phyloP scores from a whole-genome alignment of 1,140 invertebrate species.

The Trachymyrmex cornetzi region DNA sequence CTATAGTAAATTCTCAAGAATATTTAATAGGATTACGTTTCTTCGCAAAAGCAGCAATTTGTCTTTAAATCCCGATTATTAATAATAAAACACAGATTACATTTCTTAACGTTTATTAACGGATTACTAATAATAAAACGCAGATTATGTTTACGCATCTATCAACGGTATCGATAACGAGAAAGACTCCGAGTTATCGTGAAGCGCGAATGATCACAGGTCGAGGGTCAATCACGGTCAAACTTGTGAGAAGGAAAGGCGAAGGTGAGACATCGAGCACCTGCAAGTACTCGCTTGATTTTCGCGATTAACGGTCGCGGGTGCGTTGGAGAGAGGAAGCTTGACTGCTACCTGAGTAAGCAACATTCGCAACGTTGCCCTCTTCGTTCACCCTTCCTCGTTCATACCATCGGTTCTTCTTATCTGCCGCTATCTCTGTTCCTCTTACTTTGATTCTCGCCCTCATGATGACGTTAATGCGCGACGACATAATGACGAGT shows the following conservation, averaged over 20 bases:
- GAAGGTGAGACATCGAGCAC: conserved; percentile 54
- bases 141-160: conserved; percentile 14
- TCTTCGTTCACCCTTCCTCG: not conserved
- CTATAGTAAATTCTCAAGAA: not conserved
- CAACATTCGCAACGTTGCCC: conserved; percentile 14
- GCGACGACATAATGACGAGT: conserved; percentile 67
- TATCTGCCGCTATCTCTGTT: not conserved
- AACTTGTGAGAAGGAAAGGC: conserved; percentile 23
- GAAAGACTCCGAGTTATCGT: conserved; percentile 50
- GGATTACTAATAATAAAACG: conserved; percentile 10
- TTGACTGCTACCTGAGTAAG: conserved; percentile 59
- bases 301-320: conserved; percentile 70
- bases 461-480: conserved; percentile 62
- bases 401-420: conserved; percentile 30
- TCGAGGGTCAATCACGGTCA: conserved; percentile 40
- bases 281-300: conserved; percentile 64
- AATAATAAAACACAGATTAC: conserved; percentile 3
- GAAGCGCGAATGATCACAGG: conserved; percentile 48
- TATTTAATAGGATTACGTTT: not conserved
- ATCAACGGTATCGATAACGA: conserved; percentile 47
- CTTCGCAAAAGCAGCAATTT: not conserved
- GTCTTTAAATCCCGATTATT: conserved; percentile 12
- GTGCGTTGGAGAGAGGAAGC: not conserved
- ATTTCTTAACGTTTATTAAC: not conserved
- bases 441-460: conserved; percentile 2